These are phyloP conservation scores for Sylvia atricapilla DNA, from an alignment of 2,113 vertebrate species.

Conservation along the genomic window DNA sequence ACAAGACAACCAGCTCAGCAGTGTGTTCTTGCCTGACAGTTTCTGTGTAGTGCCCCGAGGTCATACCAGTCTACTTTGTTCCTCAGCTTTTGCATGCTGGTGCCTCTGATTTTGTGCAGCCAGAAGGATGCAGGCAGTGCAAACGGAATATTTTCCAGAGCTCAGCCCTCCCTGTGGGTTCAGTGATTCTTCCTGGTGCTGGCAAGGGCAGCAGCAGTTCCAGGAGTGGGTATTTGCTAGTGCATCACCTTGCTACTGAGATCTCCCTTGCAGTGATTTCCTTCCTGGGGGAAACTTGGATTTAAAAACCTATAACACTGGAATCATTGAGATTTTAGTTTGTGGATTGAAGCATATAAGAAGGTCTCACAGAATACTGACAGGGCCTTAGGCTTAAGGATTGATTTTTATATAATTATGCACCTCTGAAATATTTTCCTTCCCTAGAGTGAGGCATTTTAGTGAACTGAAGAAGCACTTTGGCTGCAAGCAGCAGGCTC, in stretches of 20 bases:
- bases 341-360: neutral
- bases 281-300: neutral
- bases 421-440: neutral
- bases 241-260: neutral
- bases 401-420: neutral
- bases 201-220: neutral
- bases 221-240: neutral
- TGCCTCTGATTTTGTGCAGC: neutral
- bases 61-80: neutral
- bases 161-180: neutral
- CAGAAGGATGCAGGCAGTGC: neutral
- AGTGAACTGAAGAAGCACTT: neutral
- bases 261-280: neutral
- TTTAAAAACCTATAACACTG: rapidly evolving
- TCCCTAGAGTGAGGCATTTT: neutral
- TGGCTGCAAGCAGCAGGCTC: neutral
- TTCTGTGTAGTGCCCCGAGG: neutral
- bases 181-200: neutral
- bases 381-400: rapidly evolving
- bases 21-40: neutral
- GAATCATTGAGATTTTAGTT: neutral
- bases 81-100: neutral
- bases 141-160: neutral
- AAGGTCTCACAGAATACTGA: neutral
- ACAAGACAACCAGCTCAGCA: neutral